These are phyloP conservation scores for Archocentrus centrarchus DNA, from an alignment of 2,113 vertebrate species.

Conservation along the genomic window DNA sequence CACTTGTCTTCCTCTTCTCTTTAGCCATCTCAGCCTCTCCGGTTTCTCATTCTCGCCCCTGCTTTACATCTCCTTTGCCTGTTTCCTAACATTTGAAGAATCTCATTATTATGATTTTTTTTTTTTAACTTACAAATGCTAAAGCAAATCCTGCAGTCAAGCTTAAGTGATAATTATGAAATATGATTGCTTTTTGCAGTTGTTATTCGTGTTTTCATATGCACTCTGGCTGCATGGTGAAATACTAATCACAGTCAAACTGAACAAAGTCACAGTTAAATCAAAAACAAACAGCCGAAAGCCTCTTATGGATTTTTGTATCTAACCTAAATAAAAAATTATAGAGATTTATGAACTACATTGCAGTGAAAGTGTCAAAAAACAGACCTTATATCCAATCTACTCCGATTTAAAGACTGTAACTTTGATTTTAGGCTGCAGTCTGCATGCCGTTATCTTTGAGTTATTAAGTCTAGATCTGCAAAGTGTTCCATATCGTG, in stretches of 20 bases:
- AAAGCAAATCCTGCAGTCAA: background rate
- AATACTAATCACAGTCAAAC: too few species aligned
- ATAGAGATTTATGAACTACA: background rate
- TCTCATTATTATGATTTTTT: background rate
- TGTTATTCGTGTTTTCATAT: background rate
- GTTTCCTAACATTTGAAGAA: background rate
- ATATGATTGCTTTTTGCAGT: background rate
- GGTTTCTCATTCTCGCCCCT: background rate
- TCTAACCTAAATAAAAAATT: background rate
- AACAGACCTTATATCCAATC: background rate
- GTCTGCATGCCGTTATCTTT: background rate
- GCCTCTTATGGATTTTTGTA: background rate
- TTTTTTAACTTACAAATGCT: background rate
- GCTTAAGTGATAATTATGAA: background rate
- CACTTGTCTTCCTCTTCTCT: constrained; percentile 16
- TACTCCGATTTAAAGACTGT: background rate
- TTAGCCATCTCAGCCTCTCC: background rate
- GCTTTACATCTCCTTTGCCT: background rate
- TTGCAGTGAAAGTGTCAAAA: background rate
- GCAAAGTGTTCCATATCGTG: background rate
- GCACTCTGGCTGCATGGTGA: background rate
- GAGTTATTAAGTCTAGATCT: constrained; percentile 1
- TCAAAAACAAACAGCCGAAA: background rate
- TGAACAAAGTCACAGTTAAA: background rate
- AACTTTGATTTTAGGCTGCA: background rate